Evolutionary conservation across 2,888 invertebrate genomes (phyloP).

Genomic region (Callinectes sapidus): DNA sequence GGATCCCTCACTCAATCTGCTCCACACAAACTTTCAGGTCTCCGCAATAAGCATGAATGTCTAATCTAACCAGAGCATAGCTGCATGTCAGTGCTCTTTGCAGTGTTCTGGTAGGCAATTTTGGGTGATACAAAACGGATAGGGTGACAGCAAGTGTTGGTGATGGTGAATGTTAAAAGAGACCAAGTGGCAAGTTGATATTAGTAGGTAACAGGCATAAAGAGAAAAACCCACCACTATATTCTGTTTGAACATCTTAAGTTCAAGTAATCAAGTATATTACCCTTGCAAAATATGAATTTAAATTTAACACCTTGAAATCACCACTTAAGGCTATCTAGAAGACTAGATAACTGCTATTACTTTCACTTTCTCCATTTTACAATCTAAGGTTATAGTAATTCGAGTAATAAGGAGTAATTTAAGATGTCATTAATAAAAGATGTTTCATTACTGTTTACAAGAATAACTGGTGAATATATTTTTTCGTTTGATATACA

Average conservation of each 20-base stretch:
- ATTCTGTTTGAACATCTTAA: constrained; percentile 21
- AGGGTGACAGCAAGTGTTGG: not conserved
- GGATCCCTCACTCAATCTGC: constrained; percentile 34
- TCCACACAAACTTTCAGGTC: constrained; percentile 35
- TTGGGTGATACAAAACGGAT: not conserved
- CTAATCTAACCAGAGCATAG: constrained; percentile 12
- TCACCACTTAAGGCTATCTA: not conserved
- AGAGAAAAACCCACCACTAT: not conserved
- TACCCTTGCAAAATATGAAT: constrained; percentile 6
- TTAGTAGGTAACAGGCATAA: not conserved
- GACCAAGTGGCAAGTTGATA: constrained; percentile 4
- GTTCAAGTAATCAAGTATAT: constrained; percentile 10
- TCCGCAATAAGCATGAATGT: constrained; percentile 32
- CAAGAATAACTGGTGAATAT: constrained; percentile 1
- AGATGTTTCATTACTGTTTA: constrained; percentile 10
- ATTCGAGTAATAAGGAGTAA: constrained; percentile 37
- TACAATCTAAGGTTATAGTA: constrained; percentile 22
- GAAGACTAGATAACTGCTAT: not conserved
- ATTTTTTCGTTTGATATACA: constrained; percentile 9
- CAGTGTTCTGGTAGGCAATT: constrained; percentile 29
- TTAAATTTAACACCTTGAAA: constrained; percentile 1
- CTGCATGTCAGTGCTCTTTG: not conserved
- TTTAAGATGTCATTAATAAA: constrained; percentile 15
- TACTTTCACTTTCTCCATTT: not conserved
- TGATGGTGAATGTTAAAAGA: constrained; percentile 1